phyloP scores from a whole-genome alignment of 2,113 vertebrate species.

The Agapornis roseicollis region DNA sequence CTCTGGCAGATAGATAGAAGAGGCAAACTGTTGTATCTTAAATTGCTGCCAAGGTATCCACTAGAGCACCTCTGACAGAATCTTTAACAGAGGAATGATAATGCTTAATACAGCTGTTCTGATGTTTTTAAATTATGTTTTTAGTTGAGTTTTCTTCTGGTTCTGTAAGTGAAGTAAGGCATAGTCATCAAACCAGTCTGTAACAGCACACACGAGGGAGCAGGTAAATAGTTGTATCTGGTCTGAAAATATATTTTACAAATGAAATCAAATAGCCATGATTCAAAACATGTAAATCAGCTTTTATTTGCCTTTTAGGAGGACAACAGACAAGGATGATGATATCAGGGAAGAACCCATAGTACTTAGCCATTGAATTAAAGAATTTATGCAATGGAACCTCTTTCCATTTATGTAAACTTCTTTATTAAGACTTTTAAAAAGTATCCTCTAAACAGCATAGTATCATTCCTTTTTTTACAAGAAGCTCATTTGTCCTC shows the following conservation, averaged over 20 bases:
- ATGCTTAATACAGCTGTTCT: not conserved
- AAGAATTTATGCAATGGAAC: not conserved
- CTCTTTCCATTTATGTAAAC: not conserved
- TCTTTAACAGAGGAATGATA: not conserved
- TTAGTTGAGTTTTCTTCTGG: not conserved
- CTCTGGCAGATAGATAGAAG: not conserved
- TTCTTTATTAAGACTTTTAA: not conserved
- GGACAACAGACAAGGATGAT: not conserved
- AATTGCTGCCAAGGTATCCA: not conserved
- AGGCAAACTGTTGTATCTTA: not conserved
- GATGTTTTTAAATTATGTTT: not conserved
- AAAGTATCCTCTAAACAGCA: not conserved
- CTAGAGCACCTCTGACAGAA: not conserved
- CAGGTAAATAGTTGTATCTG: not conserved
- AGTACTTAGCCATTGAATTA: not conserved
- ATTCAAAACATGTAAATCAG: not conserved
- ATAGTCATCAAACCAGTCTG: not conserved
- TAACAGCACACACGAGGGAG: not conserved
- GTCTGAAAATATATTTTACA: not conserved
- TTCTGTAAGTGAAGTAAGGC: not conserved
- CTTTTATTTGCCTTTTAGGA: not conserved
- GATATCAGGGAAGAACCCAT: not conserved
- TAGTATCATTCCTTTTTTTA: not conserved
- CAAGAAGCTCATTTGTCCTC: not conserved
- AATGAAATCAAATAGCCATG: not conserved